Evolutionary conservation across 1,140 invertebrate species (phyloP), one percentile per base, ranked within the genome.

Genomic region (Drosophila setifemur): DNA sequence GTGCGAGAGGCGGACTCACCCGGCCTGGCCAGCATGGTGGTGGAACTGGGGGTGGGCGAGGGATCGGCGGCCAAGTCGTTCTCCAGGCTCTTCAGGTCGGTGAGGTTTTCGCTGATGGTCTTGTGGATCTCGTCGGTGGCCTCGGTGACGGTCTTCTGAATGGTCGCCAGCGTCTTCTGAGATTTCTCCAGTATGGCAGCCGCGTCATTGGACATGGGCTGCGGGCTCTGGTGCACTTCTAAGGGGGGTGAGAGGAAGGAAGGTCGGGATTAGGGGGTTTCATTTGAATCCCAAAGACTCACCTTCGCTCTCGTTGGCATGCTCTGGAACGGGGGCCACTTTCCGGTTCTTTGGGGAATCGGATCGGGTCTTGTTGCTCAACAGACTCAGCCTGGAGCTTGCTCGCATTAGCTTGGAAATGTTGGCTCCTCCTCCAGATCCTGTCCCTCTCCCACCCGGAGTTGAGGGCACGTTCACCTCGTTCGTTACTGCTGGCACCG

Each of bases 81-180:
- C 37, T 90, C 89, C 21, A 90, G 58, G 11, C 47, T 89, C 47
- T 88, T 90, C 5, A 86, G 43, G 64, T 88, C 89, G 14, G 73
- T 87, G 43, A 90, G 63, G 52, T 89, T 88, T 44, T 90, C 89
- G 42, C 54, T 76, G 8, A 90, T 88, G 21, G 88, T 90, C 64
- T 90, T 90, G 5, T 83, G 76, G 29, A 89, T 88, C 60, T 90
- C 89, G 25, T 83, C 74, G 31, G 85, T 88, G 39, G 81, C 87
- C 31, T 75, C 83, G 7, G 81, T 78, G 4, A 89, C 87, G 5
- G 73, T 81, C 26, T 78, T 88, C 18, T 89, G 76, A 29, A 89
- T 85, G n/a, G 55, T 88, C 25, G 90, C 88, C 14, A 88, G 55
- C 0, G 76, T 81, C 39, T 85, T 88, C 23, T 77, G 73, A 0